phyloP scores from a whole-genome alignment of 1,140 invertebrate species.

The Leptoteleia sp. region DNA sequence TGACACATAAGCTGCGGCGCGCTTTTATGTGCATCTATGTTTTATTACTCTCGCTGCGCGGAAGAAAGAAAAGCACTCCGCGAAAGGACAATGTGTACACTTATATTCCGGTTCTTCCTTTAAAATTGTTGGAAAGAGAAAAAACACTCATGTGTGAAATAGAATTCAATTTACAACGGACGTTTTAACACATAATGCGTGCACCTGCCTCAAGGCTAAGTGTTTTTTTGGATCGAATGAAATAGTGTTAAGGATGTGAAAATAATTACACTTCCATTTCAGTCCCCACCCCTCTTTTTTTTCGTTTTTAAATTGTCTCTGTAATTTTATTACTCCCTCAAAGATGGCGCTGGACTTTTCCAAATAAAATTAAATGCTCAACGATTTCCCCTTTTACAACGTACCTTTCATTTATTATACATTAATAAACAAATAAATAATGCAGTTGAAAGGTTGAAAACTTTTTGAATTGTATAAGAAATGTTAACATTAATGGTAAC shows the following conservation, averaged over 20 bases:
- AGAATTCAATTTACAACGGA: slow-evolving; percentile 36
- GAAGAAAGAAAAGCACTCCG: slow-evolving; percentile 43
- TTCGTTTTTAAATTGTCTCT: no score
- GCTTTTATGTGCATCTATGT: no score
- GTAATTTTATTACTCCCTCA: no score
- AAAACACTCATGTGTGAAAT: slow-evolving; percentile 42
- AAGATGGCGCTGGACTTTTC: no score
- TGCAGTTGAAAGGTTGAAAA: no score
- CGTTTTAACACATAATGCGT: slow-evolving; percentile 25
- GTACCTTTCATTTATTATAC: no score
- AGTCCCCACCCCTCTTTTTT: no score
- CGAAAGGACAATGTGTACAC: slow-evolving; percentile 36
- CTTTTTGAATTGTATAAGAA: no score
- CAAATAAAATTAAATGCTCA: no score
- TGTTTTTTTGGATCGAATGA: slow-evolving; percentile 16
- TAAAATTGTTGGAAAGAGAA: slow-evolving; percentile 36
- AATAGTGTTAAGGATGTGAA: slow-evolving; percentile 6
- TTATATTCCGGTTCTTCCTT: slow-evolving; percentile 42
- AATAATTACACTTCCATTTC: slow-evolving; percentile 28
- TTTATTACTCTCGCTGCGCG: slow-evolving; percentile 19
- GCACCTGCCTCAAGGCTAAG: slow-evolving; percentile 35
- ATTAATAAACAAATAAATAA: no score
- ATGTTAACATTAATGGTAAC: no score
- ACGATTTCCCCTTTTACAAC: no score
- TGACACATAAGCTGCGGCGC: not conserved